phyloP scores from a whole-genome alignment of 2,888 invertebrate genomes.

The Brachyopa scutellaris region DNA sequence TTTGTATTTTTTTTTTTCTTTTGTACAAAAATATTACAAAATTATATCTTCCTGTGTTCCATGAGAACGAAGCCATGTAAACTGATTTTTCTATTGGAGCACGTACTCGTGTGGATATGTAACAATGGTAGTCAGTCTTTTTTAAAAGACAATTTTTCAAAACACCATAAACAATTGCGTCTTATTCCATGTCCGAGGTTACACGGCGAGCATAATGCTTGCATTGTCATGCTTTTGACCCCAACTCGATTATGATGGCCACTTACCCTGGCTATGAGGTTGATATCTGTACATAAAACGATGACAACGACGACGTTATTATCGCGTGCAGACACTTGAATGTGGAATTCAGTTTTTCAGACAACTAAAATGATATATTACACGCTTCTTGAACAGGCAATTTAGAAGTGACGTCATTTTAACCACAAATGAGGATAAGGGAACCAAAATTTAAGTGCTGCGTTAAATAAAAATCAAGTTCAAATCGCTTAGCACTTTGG shows the following conservation, averaged over 20 bases:
- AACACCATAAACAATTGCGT: slow-evolving; percentile 42
- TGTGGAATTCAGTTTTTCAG: slow-evolving; percentile 29
- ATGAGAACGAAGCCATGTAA: slow-evolving; percentile 34
- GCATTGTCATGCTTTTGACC: slow-evolving; percentile 64
- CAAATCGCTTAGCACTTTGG: slow-evolving; percentile 61
- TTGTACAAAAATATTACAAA: not conserved
- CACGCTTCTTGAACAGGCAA: slow-evolving; percentile 51
- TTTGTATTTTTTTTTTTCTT: too few species aligned
- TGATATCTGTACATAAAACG: not conserved
- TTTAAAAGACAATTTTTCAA: not conserved
- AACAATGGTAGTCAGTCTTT: slow-evolving; percentile 11
- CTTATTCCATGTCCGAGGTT: slow-evolving; percentile 50
- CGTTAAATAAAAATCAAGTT: slow-evolving; percentile 58
- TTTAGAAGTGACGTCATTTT: slow-evolving; percentile 57
- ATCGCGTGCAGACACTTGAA: slow-evolving; percentile 55
- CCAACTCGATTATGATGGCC: slow-evolving; percentile 54
- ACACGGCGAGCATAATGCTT: slow-evolving; percentile 41
- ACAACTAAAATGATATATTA: slow-evolving; percentile 54
- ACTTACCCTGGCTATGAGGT: slow-evolving; percentile 20
- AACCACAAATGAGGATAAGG: not conserved
- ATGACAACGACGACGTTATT: slow-evolving; percentile 19
- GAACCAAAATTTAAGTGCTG: slow-evolving; percentile 26
- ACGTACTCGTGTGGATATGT: not conserved
- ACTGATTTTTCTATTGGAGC: not conserved
- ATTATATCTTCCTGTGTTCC: slow-evolving; percentile 42